Evolutionary conservation across 2,888 invertebrate species (phyloP).

Genomic region (Dryadula phaetusa): DNA sequence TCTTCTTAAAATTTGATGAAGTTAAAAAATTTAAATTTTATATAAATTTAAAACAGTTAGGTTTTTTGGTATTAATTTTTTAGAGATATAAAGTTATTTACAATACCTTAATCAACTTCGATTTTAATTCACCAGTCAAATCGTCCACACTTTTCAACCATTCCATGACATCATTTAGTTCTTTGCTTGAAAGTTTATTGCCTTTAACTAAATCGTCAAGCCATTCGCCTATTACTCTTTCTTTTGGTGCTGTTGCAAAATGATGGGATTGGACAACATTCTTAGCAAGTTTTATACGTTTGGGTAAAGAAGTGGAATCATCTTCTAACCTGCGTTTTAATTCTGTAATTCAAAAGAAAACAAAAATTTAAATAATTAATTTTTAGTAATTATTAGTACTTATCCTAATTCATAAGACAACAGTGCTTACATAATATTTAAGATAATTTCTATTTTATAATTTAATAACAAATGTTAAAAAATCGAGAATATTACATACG

Average conservation of each 20-base stretch:
- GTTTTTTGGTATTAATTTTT: too few relatives aligned
- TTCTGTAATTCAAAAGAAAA: conserved; percentile 61
- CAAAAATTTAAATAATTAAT: neutral
- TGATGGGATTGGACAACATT: conserved; percentile 78
- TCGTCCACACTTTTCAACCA: conserved; percentile 66
- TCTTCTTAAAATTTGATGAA: too few relatives aligned
- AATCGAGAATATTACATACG: neutral
- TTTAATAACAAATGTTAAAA: neutral
- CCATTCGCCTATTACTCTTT: conserved; percentile 80
- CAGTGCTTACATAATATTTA: too few relatives aligned
- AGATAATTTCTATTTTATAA: neutral
- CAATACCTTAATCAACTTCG: conserved; percentile 69
- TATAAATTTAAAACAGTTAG: too few relatives aligned
- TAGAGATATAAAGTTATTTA: neutral
- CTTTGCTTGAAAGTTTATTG: conserved; percentile 59
- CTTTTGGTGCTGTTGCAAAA: conserved; percentile 77
- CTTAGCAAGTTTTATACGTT: conserved; percentile 81
- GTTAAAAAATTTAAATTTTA: too few relatives aligned
- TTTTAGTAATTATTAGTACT: too few relatives aligned
- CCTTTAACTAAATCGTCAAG: conserved; percentile 60
- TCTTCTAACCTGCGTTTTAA: conserved; percentile 75
- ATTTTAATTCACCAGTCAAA: conserved; percentile 67
- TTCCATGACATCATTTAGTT: conserved; percentile 63
- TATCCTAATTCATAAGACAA: too few relatives aligned
- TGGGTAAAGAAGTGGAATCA: conserved; percentile 70